Percentiles rank a stretch among this genome's conserved stretches.
These are phyloP conservation scores for Gasterosteus aculeatus DNA, from an alignment of 2,113 vertebrate genomes.

Conservation along the genomic window DNA sequence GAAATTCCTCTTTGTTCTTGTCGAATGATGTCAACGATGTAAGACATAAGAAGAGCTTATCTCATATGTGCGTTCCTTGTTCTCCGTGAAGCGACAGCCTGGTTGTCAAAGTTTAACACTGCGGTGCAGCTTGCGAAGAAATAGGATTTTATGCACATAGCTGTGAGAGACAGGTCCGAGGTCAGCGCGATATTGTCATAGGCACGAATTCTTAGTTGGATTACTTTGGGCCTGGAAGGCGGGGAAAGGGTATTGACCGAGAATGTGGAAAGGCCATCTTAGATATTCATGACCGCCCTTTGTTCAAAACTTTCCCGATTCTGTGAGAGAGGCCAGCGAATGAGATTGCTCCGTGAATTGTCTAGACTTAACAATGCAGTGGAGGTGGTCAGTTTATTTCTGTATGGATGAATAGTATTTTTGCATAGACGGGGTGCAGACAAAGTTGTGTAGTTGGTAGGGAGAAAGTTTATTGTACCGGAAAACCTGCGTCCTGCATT, in stretches of 20 bases:
- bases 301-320: conserved; percentile 38
- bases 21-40: background rate
- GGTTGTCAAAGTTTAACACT: conserved; percentile 1
- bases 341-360: conserved; percentile 34
- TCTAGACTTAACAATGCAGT: background rate
- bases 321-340: conserved; percentile 41
- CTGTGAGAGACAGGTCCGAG: conserved; percentile 1
- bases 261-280: conserved; percentile 42
- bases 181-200: conserved; percentile 45
- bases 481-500: background rate
- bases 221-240: conserved; percentile 39
- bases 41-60: conserved; percentile 25
- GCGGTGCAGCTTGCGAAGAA: conserved; percentile 13
- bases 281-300: conserved; percentile 55
- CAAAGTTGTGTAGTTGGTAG: background rate
- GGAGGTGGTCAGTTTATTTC: background rate
- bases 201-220: conserved; percentile 54
- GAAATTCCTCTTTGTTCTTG: conserved; percentile 15
- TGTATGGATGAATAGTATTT: background rate
- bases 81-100: background rate
- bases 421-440: background rate
- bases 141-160: background rate
- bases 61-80: background rate
- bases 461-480: background rate
- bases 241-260: conserved; percentile 42